phyloP scores from a whole-genome alignment of 2,113 vertebrate genomes.

The Grammomys dolichurus region DNA sequence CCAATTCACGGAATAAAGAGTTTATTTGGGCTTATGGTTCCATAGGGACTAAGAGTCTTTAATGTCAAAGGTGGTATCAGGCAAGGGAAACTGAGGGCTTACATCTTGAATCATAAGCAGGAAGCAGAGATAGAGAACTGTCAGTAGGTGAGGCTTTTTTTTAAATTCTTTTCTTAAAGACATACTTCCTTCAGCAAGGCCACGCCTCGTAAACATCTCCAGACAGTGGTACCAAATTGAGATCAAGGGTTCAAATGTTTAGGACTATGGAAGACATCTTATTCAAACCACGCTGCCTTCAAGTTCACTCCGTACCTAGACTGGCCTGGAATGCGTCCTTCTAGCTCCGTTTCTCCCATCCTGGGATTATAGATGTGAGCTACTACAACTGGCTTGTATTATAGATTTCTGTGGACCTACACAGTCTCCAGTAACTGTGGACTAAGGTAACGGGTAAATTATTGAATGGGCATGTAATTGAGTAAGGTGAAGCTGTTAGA shows the following conservation, averaged over 20 bases:
- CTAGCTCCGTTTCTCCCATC: background rate
- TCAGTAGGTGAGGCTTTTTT: background rate
- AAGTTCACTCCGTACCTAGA: background rate
- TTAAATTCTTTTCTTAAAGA: background rate
- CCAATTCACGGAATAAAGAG: background rate
- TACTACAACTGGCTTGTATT: background rate
- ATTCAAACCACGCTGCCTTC: background rate
- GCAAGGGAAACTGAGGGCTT: background rate
- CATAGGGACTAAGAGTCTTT: background rate
- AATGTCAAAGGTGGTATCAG: background rate
- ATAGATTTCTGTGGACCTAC: background rate
- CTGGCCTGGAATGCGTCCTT: background rate
- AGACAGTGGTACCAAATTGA: background rate
- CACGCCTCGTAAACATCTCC: background rate
- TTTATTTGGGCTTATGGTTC: background rate
- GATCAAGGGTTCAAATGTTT: background rate
- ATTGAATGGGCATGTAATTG: background rate
- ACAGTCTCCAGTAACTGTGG: background rate
- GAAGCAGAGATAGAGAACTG: background rate
- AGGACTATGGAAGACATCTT: background rate
- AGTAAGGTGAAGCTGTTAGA: conserved; percentile 22
- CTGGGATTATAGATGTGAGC: background rate
- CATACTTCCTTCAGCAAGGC: background rate
- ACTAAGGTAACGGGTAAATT: conserved; percentile 36
- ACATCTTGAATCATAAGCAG: background rate